phyloP scores from a whole-genome alignment of 2,888 invertebrate species.

The Ethmia dodecea region DNA sequence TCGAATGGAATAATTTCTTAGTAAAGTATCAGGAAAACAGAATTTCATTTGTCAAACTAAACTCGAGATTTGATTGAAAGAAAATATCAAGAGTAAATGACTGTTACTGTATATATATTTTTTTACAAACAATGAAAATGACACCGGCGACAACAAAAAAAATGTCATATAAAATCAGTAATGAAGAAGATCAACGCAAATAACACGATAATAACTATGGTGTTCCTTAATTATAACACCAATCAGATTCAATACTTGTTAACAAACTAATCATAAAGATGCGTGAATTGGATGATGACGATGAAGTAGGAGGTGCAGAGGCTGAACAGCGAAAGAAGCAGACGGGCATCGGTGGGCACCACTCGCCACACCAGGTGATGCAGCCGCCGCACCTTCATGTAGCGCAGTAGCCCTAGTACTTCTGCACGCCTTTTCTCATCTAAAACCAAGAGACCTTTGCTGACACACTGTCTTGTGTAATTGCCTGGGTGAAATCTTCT shows the following conservation, averaged over 20 bases:
- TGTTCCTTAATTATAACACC: too few relatives aligned
- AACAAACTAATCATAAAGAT: slow-evolving; percentile 7
- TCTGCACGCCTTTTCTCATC: background rate
- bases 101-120: background rate
- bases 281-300: slow-evolving; percentile 9
- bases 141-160: too few relatives aligned
- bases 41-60: slow-evolving; percentile 1
- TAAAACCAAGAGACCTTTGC: background rate
- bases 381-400: slow-evolving; percentile 2
- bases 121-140: too few relatives aligned
- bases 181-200: too few relatives aligned
- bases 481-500: too few relatives aligned
- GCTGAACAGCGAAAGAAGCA: slow-evolving; percentile 5
- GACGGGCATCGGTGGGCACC: slow-evolving; percentile 4
- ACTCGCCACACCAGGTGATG: slow-evolving; percentile 4
- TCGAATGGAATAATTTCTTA: background rate
- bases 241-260: too few relatives aligned
- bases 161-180: too few relatives aligned
- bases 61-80: background rate
- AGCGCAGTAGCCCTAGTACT: background rate
- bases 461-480: too few relatives aligned
- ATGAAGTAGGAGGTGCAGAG: slow-evolving; percentile 10
- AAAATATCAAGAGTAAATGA: slow-evolving; percentile 3
- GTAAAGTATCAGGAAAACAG: too few relatives aligned
- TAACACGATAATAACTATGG: too few relatives aligned